These are phyloP conservation scores for Pterocles burchelli DNA, from an alignment of 2,113 vertebrate species.

Conservation along the genomic window DNA sequence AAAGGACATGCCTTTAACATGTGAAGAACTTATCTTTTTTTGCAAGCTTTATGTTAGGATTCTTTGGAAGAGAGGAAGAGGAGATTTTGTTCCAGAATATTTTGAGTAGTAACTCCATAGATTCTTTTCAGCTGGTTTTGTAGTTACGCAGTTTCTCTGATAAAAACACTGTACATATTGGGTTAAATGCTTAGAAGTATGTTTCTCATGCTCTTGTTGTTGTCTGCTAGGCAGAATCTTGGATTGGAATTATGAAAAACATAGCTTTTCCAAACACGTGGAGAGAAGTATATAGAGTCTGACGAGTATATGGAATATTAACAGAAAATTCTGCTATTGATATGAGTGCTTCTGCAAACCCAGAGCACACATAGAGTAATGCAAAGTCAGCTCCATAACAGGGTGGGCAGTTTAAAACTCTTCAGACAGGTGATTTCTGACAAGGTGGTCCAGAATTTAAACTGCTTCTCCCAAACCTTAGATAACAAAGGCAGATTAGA, in stretches of 20 bases:
- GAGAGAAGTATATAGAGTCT: neutral
- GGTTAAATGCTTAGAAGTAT: neutral
- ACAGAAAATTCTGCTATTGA: neutral
- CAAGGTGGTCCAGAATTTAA: constrained; percentile 26
- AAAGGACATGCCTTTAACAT: neutral
- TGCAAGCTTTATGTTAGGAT: neutral
- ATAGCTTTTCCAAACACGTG: accelerated
- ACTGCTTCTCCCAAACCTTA: constrained; percentile 46
- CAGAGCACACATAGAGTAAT: neutral
- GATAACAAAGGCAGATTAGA: constrained; percentile 54
- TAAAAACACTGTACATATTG: neutral
- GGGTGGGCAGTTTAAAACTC: neutral
- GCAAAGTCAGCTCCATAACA: neutral
- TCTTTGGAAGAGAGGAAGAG: neutral
- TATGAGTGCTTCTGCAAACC: neutral
- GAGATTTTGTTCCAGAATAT: neutral
- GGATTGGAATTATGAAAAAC: neutral
- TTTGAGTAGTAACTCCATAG: neutral
- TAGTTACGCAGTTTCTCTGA: neutral
- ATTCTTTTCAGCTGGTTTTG: neutral
- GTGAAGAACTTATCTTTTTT: neutral
- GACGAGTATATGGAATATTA: neutral
- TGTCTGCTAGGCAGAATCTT: neutral
- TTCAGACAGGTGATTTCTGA: constrained; percentile 21
- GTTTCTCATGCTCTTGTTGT: neutral